These are phyloP conservation scores for Metopolophium dirhodum DNA, from an alignment of 1,140 invertebrate genomes.

Conservation along the genomic window DNA sequence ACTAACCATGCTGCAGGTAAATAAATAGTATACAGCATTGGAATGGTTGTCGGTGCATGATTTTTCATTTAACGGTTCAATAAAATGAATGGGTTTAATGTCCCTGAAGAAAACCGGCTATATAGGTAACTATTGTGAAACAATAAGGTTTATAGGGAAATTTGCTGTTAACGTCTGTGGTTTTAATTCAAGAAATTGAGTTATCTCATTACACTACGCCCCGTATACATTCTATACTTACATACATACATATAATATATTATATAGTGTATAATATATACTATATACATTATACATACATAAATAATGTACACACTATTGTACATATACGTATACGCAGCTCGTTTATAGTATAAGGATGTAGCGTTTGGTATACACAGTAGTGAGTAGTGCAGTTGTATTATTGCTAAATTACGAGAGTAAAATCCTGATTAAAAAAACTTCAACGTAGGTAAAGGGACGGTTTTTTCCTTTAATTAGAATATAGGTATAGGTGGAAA, in stretches of 20 bases:
- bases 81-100: too few species aligned
- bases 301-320: too few species aligned
- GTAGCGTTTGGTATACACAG: background rate
- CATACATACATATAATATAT: background rate
- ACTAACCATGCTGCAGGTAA: too few species aligned
- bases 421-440: background rate
- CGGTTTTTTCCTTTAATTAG: background rate
- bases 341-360: background rate
- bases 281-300: too few species aligned
- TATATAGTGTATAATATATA: background rate
- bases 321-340: background rate
- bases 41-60: too few species aligned
- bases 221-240: too few species aligned
- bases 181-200: background rate
- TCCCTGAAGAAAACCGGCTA: too few species aligned
- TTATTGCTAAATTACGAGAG: background rate
- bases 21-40: too few species aligned
- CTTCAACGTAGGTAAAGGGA: background rate
- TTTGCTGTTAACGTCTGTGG: background rate
- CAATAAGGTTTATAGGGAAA: background rate
- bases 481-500: background rate
- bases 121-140: background rate
- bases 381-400: background rate
- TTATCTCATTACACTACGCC: background rate
- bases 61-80: too few species aligned